Evolutionary conservation across 2,797 vertebrate species (phyloP).

Genomic region (Steatocranus sp.): DNA sequence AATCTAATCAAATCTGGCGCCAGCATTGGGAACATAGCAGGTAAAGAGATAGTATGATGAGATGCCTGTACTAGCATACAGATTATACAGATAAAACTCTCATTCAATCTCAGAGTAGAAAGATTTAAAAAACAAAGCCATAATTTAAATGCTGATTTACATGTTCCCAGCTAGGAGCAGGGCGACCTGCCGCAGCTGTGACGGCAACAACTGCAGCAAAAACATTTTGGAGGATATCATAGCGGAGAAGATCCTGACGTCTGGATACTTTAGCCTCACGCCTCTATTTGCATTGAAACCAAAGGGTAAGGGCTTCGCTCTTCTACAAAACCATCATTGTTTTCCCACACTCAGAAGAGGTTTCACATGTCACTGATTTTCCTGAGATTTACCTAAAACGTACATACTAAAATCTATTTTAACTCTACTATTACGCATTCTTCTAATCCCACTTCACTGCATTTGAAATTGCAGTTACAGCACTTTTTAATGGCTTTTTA

Average conservation of each 20-base stretch:
- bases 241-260: slow-evolving; percentile 34
- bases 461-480: neutral
- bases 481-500: neutral
- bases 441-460: neutral
- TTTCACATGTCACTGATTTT: neutral
- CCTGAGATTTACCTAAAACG: neutral
- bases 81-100: neutral
- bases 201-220: slow-evolving; percentile 50
- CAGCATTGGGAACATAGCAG: slow-evolving; percentile 65
- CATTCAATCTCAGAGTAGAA: neutral
- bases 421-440: neutral
- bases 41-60: slow-evolving; percentile 18
- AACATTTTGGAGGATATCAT: slow-evolving; percentile 65
- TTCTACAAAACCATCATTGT: neutral
- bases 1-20: slow-evolving; percentile 52
- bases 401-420: neutral
- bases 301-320: slow-evolving; percentile 18
- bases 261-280: slow-evolving; percentile 58
- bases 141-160: neutral
- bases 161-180: slow-evolving; percentile 30
- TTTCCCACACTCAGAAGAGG: neutral
- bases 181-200: slow-evolving; percentile 61
- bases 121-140: neutral
- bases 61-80: neutral
- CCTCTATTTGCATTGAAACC: slow-evolving; percentile 43